phyloP scores from a whole-genome alignment of 2,113 vertebrate species.

The Odocoileus virginianus region DNA sequence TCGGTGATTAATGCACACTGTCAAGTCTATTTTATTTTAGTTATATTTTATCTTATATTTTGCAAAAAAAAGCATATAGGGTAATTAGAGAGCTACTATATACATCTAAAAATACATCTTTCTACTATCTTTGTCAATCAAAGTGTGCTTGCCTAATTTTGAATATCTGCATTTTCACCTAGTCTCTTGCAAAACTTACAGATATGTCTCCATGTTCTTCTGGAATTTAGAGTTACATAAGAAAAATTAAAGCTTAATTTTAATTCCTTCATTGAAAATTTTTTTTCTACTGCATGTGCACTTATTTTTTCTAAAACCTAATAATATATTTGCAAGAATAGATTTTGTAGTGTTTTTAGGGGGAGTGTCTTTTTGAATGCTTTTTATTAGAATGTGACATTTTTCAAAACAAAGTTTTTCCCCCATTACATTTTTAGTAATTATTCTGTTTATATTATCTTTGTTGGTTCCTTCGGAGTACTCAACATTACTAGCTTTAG shows the following conservation, averaged over 20 bases:
- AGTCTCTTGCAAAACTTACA: background rate
- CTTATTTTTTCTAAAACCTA: background rate
- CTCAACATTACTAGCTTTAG: background rate
- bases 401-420: background rate
- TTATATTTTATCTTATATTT: background rate
- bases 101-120: background rate
- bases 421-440: background rate
- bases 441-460: background rate
- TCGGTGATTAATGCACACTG: background rate
- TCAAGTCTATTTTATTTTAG: background rate
- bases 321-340: background rate
- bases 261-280: background rate
- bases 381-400: background rate
- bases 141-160: background rate
- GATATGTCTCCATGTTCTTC: background rate
- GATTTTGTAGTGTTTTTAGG: background rate
- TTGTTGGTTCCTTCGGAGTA: background rate
- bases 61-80: background rate
- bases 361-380: background rate
- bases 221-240: background rate
- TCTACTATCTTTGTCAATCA: background rate
- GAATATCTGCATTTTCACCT: background rate
- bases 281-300: background rate
- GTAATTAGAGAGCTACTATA: background rate
- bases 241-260: background rate